These are phyloP conservation scores for Drepanosiphum platanoidis DNA, from an alignment of 2,888 invertebrate species.

Conservation along the genomic window DNA sequence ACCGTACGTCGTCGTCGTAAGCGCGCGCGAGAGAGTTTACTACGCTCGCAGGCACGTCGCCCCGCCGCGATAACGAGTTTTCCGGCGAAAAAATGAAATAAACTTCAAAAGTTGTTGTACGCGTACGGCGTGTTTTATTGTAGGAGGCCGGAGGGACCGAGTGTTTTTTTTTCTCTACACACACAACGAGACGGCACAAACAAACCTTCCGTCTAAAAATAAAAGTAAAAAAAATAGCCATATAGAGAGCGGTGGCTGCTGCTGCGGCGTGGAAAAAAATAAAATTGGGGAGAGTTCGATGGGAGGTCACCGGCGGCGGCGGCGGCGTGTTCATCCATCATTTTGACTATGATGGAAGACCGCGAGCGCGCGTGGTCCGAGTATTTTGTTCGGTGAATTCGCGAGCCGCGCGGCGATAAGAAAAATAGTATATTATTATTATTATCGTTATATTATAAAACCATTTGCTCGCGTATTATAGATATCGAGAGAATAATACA, in stretches of 20 bases:
- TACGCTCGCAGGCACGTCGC: too few species aligned
- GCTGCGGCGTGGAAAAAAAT: not conserved
- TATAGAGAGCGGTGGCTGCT: not conserved
- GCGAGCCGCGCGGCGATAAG: constrained; percentile 52
- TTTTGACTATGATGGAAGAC: constrained; percentile 61
- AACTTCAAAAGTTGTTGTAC: too few species aligned
- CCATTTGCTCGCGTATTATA: constrained; percentile 42
- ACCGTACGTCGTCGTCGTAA: too few species aligned
- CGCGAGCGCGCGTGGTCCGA: constrained; percentile 38
- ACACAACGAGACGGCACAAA: constrained; percentile 10
- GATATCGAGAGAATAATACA: constrained; percentile 38
- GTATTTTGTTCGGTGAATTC: constrained; percentile 50
- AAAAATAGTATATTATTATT: too few species aligned
- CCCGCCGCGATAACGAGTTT: constrained; percentile 24
- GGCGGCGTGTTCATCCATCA: constrained; percentile 58
- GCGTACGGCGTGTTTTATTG: too few species aligned
- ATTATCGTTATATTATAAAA: too few species aligned
- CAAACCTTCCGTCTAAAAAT: constrained; percentile 16
- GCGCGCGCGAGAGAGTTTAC: too few species aligned
- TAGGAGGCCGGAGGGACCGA: not conserved
- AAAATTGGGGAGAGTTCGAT: constrained; percentile 52
- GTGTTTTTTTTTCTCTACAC: constrained; percentile 23
- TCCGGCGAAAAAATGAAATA: not conserved
- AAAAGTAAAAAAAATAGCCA: not conserved
- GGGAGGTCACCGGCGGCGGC: constrained; percentile 37